Evolutionary conservation across 2,888 invertebrate species (phyloP), one percentile per base, ranked within the genome.

Genomic region (Eurytoma adleriae): DNA sequence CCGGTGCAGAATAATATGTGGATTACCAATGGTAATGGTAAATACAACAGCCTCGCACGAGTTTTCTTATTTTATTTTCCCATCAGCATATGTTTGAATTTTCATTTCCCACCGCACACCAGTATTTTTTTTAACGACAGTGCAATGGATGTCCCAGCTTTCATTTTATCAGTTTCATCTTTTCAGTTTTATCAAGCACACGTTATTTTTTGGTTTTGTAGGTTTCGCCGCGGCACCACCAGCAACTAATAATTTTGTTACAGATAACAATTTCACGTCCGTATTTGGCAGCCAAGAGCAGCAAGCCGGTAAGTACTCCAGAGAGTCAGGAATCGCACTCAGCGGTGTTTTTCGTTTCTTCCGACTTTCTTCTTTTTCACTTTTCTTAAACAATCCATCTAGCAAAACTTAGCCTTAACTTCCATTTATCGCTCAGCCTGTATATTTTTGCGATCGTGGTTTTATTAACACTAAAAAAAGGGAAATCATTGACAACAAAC

Each of bases 201-300:
- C 61, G 18, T 82, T 83, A 24, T 71, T 81, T 84, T 83, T 86
- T 84, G 79, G 80, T 85, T 86, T 89, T 87, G 90, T 91, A 92
- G 92, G 91, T 89, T 91, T 89, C 87, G 86, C 87, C 75, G 85
- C 87, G 84, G 87, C 87, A 87, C 88, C 88, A 82, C 87, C 91
- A 83, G 90, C 91, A 87, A 91, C 91, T 90, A 93, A 92, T 91
- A 92, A 93, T 87, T 96, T 96, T 92, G 96, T 96, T 90, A 94
- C 96, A 89, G 97, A 97, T 91, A 96, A 95, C 92, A 95, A 95
- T 92, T 97, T 97, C 92, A 95, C 95, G 89, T 95, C 96, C 88
- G 96, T 96, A 87, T 97, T 97, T 92, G 96, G 96, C 91, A 94
- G 93, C 92, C 90, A 90, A 85, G 90, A 90, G 64, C 87, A 88